These are phyloP conservation scores for Solenodon paradoxus DNA, from an alignment of 2,113 vertebrate genomes.

Conservation along the genomic window DNA sequence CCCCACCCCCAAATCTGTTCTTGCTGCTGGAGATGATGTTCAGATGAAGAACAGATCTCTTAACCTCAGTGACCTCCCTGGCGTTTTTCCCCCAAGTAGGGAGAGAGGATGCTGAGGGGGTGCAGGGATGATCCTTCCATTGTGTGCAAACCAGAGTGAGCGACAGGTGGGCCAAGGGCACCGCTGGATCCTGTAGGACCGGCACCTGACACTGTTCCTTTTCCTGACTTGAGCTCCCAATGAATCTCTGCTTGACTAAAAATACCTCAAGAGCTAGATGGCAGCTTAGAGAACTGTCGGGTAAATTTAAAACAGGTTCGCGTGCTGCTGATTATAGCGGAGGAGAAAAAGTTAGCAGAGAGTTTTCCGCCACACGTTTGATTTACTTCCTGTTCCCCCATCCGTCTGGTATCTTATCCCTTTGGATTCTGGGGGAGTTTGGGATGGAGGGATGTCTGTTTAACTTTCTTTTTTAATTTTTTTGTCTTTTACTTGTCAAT, in stretches of 20 bases:
- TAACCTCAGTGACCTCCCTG: background rate
- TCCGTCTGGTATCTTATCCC: background rate
- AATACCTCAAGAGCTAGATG: slow-evolving; percentile 81
- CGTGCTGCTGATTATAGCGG: slow-evolving; percentile 75
- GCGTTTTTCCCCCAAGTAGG: background rate
- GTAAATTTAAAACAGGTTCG: slow-evolving; percentile 82
- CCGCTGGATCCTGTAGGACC: slow-evolving; percentile 68
- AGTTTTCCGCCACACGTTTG: slow-evolving; percentile 55
- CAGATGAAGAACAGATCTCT: slow-evolving; percentile 16
- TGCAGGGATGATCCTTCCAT: slow-evolving; percentile 79
- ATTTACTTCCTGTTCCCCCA: slow-evolving; percentile 70
- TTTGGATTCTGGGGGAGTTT: slow-evolving; percentile 25
- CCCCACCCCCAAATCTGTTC: background rate
- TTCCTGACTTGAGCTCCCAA: slow-evolving; percentile 79
- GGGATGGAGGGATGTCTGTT: background rate
- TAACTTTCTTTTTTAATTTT: background rate
- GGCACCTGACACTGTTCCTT: slow-evolving; percentile 77
- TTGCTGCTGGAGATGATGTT: background rate
- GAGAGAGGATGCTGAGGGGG: slow-evolving; percentile 58
- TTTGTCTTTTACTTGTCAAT: background rate
- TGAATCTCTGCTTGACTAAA: slow-evolving; percentile 82
- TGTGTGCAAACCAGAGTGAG: slow-evolving; percentile 77
- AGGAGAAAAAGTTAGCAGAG: slow-evolving; percentile 76
- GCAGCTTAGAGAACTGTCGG: slow-evolving; percentile 79
- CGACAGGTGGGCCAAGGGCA: slow-evolving; percentile 73